Evolutionary conservation across 2,797 vertebrate genomes (phyloP), one percentile per base, ranked within the genome.

Genomic region (Sorex maritimensis): DNA sequence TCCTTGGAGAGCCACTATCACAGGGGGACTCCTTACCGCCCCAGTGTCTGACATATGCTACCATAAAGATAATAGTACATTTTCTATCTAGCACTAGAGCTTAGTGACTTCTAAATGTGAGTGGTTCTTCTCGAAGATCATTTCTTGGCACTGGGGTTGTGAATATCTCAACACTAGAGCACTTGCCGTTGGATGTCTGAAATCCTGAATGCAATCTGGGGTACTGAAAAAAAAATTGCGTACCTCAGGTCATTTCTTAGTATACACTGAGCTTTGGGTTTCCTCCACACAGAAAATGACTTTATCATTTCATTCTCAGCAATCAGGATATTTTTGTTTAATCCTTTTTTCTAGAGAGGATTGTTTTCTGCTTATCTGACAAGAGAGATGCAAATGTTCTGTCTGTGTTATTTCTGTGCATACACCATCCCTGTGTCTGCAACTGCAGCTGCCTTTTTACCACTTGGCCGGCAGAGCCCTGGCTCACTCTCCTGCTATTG

Each of bases 401-500:
- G 4, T 15, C 12, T 44, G 28, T 0, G 12, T 82, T 11, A 9
- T 55, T 83, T 52, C 74, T 81, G 55, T 28, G 21, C 49, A 46
- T 2, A 41, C 1, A 2, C 26, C 19, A 1, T 58, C n/a, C 80
- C 34, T 2, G 1, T 23, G 14, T 23, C 67, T 11, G 17, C 24
- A 69, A 11, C 12, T 17, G 63, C 83, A 78, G 83, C 88, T 84
- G 77, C 52, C 3, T 15, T 41, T 65, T 13, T 10, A 2, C 46
- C 0, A 0, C 30, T 61, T 46, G 0, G 4, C 69, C 24, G 24
- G 84, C 86, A 94, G 63, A 86, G 83, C 63, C 24, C 80, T 9
- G 68, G 81, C 68, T 80, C 34, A 7, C 67, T 2, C 82, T 88
- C 86, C 86, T 71, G 84, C 92, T 96, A 88, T 63, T 95, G 93